Conservation (phyloP, 2,888 invertebrate genomes). For the Atrina japonica region DNA sequence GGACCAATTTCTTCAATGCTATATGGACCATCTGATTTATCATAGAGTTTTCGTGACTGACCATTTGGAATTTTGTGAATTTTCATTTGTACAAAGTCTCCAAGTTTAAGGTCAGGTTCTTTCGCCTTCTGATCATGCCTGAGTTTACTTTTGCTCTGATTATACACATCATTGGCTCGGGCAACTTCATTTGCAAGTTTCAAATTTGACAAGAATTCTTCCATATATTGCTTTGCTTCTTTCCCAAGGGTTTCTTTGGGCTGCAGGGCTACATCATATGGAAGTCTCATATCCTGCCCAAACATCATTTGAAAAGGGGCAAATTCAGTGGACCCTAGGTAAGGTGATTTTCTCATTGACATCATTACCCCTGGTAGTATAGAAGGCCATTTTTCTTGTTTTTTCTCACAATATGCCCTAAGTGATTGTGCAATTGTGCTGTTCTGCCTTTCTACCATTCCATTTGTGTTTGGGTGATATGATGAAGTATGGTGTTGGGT, state of each 20-base stretch:
- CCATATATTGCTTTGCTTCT: conserved; percentile 12
- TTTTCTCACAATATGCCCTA: conserved; percentile 38
- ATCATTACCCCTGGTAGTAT: conserved; percentile 48
- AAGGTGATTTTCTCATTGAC: conserved; percentile 43
- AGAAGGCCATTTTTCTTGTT: conserved; percentile 46
- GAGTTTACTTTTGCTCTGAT: conserved; percentile 18
- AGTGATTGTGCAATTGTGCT: conserved; percentile 41
- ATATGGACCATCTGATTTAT: conserved; percentile 30
- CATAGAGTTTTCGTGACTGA: conserved; percentile 19
- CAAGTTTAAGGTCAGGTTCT: conserved; percentile 11
- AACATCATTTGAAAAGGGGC: conserved; percentile 45
- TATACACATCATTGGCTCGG: conserved; percentile 7
- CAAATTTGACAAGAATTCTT: not conserved
- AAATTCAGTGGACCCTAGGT: conserved; percentile 40
- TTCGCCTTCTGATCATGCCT: conserved; percentile 22
- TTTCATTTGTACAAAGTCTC: conserved; percentile 24
- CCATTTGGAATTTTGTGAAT: conserved; percentile 20
- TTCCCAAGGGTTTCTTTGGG: conserved; percentile 5
- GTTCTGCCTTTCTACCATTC: conserved; percentile 46
- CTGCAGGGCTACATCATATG: conserved; percentile 8
- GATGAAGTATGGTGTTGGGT: conserved; percentile 45
- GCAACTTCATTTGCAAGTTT: conserved; percentile 10
- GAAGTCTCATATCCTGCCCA: conserved; percentile 38
- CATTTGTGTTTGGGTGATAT: conserved; percentile 53
- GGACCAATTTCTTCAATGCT: conserved; percentile 16